Conservation (phyloP, 2,797 vertebrate genomes). For the Coregonus sp. region DNA sequence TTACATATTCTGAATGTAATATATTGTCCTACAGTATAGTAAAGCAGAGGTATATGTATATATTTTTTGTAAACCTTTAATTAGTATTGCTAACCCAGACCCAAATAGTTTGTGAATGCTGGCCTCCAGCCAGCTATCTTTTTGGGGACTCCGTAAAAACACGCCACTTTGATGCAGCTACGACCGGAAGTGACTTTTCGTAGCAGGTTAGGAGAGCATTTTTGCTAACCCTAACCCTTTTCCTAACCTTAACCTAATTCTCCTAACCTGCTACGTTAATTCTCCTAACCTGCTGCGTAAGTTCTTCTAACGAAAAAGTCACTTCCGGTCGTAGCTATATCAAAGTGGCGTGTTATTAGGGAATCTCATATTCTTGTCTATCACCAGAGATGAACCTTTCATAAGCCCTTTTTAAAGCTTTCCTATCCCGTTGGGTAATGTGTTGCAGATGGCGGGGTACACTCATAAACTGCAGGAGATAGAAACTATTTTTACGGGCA, state of each 20-base stretch:
- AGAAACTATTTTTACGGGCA: constrained; percentile 67
- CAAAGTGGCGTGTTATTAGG: too few relatives aligned
- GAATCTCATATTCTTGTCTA: neutral
- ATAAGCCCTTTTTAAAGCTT: neutral
- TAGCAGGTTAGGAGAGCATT: too few relatives aligned
- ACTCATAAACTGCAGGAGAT: constrained; percentile 74
- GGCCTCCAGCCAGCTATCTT: neutral
- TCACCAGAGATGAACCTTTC: neutral
- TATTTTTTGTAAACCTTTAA: neutral
- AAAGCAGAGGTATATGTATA: neutral
- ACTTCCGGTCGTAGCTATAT: too few relatives aligned
- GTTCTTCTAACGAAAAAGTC: too few relatives aligned
- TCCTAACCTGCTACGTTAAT: too few relatives aligned
- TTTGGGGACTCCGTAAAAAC: too few relatives aligned
- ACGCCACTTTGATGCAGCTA: too few relatives aligned
- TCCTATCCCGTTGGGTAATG: neutral
- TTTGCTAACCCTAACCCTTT: too few relatives aligned
- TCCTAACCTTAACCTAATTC: too few relatives aligned
- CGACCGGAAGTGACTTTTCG: too few relatives aligned
- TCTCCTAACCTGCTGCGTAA: too few relatives aligned
- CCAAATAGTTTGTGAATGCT: neutral
- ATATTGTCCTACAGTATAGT: neutral
- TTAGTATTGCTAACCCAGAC: neutral
- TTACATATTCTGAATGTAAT: neutral
- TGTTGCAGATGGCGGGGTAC: constrained; percentile 78